These are phyloP conservation scores for Drosophila nr. medialis DNA, from an alignment of 2,888 invertebrate species.

Conservation along the genomic window DNA sequence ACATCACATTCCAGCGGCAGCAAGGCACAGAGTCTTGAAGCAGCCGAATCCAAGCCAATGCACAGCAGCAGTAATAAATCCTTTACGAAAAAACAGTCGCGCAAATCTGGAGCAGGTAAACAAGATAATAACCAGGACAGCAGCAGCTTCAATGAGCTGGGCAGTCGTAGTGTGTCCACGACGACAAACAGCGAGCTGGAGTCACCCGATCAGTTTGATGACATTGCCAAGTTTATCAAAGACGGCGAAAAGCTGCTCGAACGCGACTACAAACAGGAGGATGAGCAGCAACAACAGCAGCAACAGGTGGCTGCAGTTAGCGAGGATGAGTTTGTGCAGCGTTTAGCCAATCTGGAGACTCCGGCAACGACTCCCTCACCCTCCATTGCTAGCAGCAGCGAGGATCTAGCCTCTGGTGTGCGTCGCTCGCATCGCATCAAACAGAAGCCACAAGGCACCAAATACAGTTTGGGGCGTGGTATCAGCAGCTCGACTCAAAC, in stretches of 20 bases:
- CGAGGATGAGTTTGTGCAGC: constrained; percentile 53
- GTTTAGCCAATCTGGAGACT: constrained; percentile 66
- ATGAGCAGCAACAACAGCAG: constrained; percentile 58
- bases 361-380: constrained; percentile 74
- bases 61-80: constrained; percentile 29
- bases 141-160: constrained; percentile 16
- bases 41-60: constrained; percentile 14
- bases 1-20: not conserved
- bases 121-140: constrained; percentile 34
- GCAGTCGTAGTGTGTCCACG: constrained; percentile 18
- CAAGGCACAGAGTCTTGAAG: constrained; percentile 43
- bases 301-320: constrained; percentile 9
- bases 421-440: constrained; percentile 91
- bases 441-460: constrained; percentile 87
- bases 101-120: constrained; percentile 20
- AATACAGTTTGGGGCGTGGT: constrained; percentile 80
- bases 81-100: constrained; percentile 16
- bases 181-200: constrained; percentile 56
- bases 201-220: constrained; percentile 78
- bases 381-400: constrained; percentile 46
- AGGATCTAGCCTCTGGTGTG: constrained; percentile 84
- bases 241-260: constrained; percentile 82
- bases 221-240: constrained; percentile 83
- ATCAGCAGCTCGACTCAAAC: constrained; percentile 87
- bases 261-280: constrained; percentile 78